phyloP scores from a whole-genome alignment of 2,888 invertebrate species.

The Gasteruption jaculator region DNA sequence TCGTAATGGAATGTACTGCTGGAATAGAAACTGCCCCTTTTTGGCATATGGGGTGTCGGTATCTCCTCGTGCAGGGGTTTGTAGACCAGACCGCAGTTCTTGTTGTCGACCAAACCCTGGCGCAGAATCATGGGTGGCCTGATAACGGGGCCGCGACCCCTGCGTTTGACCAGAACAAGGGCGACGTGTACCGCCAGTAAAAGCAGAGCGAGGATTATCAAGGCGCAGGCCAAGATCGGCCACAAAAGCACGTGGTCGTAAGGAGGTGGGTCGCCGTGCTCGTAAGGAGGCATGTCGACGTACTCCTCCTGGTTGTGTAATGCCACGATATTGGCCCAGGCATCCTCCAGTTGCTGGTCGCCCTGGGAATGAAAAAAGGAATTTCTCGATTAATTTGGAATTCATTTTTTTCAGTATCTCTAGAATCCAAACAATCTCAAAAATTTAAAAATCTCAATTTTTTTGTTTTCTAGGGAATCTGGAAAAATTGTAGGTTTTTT shows the following conservation, averaged over 20 bases:
- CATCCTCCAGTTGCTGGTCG: conserved; percentile 30
- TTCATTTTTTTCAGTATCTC: too few species aligned
- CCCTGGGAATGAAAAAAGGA: too few species aligned
- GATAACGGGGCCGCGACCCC: conserved; percentile 42
- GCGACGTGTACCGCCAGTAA: conserved; percentile 34
- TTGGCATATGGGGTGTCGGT: conserved; percentile 65
- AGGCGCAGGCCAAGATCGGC: conserved; percentile 34
- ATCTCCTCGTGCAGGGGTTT: conserved; percentile 76
- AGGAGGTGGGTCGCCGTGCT: too few species aligned
- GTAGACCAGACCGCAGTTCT: conserved; percentile 72
- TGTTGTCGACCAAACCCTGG: conserved; percentile 54
- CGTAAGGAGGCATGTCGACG: too few species aligned
- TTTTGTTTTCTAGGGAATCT: too few species aligned
- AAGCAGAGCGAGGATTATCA: conserved; percentile 33
- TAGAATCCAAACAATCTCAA: too few species aligned
- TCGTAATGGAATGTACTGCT: conserved; percentile 63
- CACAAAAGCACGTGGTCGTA: too few species aligned
- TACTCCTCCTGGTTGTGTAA: conserved; percentile 39
- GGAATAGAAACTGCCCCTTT: conserved; percentile 55
- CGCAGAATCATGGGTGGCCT: conserved; percentile 48
- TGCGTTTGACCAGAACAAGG: conserved; percentile 36
- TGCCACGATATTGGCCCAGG: too few species aligned
- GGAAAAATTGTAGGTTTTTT: too few species aligned
- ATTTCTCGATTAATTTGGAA: too few species aligned
- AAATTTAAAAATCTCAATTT: too few species aligned